Conservation (phyloP, 2,797 vertebrate species). For the Notolepis coatsorum region DNA sequence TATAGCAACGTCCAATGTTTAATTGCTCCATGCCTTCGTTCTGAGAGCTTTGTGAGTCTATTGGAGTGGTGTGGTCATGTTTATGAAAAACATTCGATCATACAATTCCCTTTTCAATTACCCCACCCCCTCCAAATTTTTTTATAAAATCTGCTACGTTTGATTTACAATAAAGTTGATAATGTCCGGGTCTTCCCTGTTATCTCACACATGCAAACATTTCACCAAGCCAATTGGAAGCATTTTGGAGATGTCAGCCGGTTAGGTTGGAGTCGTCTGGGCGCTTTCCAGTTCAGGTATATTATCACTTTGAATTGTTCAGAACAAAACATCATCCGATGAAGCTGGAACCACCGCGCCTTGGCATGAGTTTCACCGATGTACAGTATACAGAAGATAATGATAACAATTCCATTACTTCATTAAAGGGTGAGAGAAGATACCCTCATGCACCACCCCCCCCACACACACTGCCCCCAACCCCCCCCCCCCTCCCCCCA, state of each 20-base stretch:
- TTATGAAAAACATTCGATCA: not conserved
- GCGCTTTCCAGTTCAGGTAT: slow-evolving; percentile 23
- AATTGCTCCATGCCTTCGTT: not conserved
- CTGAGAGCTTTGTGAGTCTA: slow-evolving; percentile 20
- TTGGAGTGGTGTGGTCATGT: slow-evolving; percentile 27
- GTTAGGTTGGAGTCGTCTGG: slow-evolving; percentile 9
- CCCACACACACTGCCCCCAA: too few relatives aligned
- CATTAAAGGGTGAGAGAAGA: slow-evolving; percentile 23
- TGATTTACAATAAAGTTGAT: slow-evolving; percentile 16
- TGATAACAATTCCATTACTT: slow-evolving; percentile 10
- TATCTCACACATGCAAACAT: not conserved
- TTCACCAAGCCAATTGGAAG: not conserved
- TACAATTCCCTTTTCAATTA: slow-evolving; percentile 53
- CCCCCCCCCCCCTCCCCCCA: too few relatives aligned
- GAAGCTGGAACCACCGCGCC: not conserved
- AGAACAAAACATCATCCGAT: not conserved
- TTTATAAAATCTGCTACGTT: slow-evolving; percentile 25
- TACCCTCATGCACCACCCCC: not conserved
- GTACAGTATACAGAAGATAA: not conserved
- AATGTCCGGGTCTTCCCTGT: slow-evolving; percentile 17
- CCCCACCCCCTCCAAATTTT: slow-evolving; percentile 21
- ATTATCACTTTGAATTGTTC: slow-evolving; percentile 23
- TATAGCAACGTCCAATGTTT: slow-evolving; percentile 15
- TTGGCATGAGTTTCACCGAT: not conserved
- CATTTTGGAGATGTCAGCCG: slow-evolving; percentile 11